A percentile compares a stretch with the other conserved stretches of the same genome.
Conservation (phyloP, 2,888 invertebrate species). For the Hirtodrosophila trivittata region DNA sequence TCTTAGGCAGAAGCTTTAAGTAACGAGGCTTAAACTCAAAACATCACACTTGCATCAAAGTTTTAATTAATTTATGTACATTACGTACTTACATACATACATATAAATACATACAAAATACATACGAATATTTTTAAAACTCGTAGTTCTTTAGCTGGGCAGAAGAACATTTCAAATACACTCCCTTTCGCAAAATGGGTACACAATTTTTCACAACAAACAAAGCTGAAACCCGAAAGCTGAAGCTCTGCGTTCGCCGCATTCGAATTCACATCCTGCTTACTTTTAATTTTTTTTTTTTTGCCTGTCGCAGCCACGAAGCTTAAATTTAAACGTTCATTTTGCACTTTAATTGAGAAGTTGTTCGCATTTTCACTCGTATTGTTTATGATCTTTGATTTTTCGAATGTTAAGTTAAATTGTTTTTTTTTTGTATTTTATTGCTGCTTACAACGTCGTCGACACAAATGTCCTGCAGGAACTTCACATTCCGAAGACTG, state of each 20-base stretch:
- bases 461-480: slow-evolving; percentile 71
- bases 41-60: slow-evolving; percentile 1
- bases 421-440: slow-evolving; percentile 35
- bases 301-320: slow-evolving; percentile 30
- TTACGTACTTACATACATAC: neutral
- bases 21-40: neutral
- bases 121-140: slow-evolving; percentile 1
- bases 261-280: slow-evolving; percentile 26
- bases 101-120: neutral
- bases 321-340: slow-evolving; percentile 24
- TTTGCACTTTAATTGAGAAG: slow-evolving; percentile 32
- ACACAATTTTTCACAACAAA: slow-evolving; percentile 79
- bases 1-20: neutral
- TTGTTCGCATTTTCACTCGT: slow-evolving; percentile 37
- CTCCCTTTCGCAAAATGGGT: slow-evolving; percentile 65
- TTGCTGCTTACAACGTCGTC: slow-evolving; percentile 34
- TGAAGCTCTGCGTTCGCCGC: slow-evolving; percentile 30
- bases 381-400: slow-evolving; percentile 15
- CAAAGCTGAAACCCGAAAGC: slow-evolving; percentile 46
- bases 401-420: neutral
- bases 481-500: slow-evolving; percentile 82
- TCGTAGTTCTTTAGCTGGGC: no score
- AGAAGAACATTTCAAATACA: no score
- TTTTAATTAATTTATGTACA: neutral
- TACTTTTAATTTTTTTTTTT: slow-evolving; percentile 42